A percentile compares a stretch with the other conserved stretches of the same genome.
Evolutionary conservation across 2,113 vertebrate genomes (phyloP).

Genomic region (Atlantisia rogersi): DNA sequence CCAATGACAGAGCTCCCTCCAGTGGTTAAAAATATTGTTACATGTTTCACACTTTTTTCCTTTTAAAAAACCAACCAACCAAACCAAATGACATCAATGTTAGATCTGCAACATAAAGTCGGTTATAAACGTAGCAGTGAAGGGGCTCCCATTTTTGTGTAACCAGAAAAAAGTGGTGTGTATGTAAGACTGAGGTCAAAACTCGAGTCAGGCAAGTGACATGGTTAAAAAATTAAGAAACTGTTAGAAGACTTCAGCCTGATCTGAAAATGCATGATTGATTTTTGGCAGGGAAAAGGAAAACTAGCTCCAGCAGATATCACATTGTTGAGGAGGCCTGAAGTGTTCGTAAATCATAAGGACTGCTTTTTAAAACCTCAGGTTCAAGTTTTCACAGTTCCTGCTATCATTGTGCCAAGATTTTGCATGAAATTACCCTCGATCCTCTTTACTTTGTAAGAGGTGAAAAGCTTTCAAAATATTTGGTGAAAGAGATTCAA

Average conservation of each 20-base stretch:
- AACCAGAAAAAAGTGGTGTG: not conserved
- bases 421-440: not conserved
- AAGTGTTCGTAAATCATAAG: constrained; percentile 12
- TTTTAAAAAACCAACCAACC: not conserved
- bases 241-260: not conserved
- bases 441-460: not conserved
- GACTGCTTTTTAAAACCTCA: not conserved
- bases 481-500: not conserved
- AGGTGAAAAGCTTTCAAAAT: not conserved
- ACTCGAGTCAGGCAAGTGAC: not conserved
- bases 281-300: constrained; percentile 11
- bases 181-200: not conserved
- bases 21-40: not conserved
- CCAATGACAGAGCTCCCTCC: constrained; percentile 35
- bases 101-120: not conserved
- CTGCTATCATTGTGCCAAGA: not conserved
- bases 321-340: constrained; percentile 1
- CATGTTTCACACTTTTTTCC: not conserved
- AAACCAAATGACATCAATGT: not conserved
- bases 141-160: not conserved
- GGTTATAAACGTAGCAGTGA: not conserved
- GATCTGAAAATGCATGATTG: not conserved
- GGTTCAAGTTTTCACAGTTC: not conserved
- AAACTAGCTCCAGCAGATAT: constrained; percentile 17
- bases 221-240: not conserved